These are phyloP conservation scores for Vesta saturnalis DNA, from an alignment of 2,888 invertebrate species.

Conservation along the genomic window DNA sequence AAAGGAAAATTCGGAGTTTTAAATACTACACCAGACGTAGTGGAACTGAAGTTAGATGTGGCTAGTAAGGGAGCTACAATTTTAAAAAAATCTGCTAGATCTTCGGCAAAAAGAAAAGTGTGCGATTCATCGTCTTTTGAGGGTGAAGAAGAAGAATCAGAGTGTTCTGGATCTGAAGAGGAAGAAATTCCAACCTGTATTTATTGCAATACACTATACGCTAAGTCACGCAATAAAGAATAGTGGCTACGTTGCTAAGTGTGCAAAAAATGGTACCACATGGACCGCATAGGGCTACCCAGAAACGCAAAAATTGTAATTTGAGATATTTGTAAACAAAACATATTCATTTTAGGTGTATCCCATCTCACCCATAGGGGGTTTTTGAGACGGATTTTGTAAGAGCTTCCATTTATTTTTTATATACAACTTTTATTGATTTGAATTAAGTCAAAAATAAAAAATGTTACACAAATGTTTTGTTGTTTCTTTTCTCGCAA, in stretches of 20 bases:
- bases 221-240: not conserved
- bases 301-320: too few relatives aligned
- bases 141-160: not conserved
- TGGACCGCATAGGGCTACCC: too few relatives aligned
- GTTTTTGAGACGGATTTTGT: not conserved
- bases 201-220: not conserved
- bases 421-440: not conserved
- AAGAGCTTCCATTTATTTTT: not conserved
- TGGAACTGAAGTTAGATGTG: conserved; percentile 2
- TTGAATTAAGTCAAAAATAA: not conserved
- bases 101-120: not conserved
- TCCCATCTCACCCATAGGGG: conserved; percentile 1
- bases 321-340: not conserved
- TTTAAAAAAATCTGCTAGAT: not conserved
- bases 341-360: not conserved
- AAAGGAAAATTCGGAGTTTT: conserved; percentile 8
- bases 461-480: not conserved
- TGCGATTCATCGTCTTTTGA: not conserved
- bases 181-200: not conserved
- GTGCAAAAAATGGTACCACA: not conserved
- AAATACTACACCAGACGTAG: not conserved
- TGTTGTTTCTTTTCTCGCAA: not conserved
- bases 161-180: too few relatives aligned
- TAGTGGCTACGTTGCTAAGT: not conserved
- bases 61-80: not conserved